Evolutionary conservation across 2,797 vertebrate species (phyloP), one percentile per base, ranked within the genome.

Genomic region (Percopsis omiscomaycus): DNA sequence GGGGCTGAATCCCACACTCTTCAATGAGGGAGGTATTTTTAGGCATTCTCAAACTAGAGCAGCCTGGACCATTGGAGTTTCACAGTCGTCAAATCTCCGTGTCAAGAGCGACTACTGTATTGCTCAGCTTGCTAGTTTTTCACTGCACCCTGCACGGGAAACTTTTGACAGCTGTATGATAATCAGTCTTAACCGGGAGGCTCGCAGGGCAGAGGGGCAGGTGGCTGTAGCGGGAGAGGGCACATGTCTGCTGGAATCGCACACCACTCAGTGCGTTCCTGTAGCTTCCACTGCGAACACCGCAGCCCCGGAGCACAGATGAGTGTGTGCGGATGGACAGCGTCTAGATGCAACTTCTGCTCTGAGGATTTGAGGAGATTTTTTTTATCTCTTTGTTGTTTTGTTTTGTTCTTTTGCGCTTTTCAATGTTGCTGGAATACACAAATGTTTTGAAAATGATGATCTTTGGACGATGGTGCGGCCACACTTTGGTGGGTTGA

Each of bases 91-190:
- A 47, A 15, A 62, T 77, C 45, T 77, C 54, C 71, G 65, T 62
- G 68, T 75, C 61, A 37, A 46, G 53, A 74, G 71, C 59, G 45
- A 73, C 75, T 47, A 1, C 30, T 10, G 14, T 32, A 8, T 48
- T 6, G 30, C 22, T 28, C 27, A n/a, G 64, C 66, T 14, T 42
- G 2, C 73, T 55, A 3, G 46, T 74, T 64, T 68, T 52, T 50
- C 16, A 1, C 60, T 28, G 61, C 68, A 3, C 1, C 37, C 64
- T 62, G 64, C 37, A 29, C 15, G 4, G 50, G 64, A 71, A 45
- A 58, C 69, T 45, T 4, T 60, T 76, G 88, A 73, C 94, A 94
- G 93, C 94, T 94, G 92, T 92, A 92, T 94, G 94, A n/a, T 93
- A 94, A 95, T 94, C 66, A 82, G 84, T 28, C 53, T n/a, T 84